Conservation (phyloP, 2,797 vertebrate species). For the Eulemur albifrons region DNA sequence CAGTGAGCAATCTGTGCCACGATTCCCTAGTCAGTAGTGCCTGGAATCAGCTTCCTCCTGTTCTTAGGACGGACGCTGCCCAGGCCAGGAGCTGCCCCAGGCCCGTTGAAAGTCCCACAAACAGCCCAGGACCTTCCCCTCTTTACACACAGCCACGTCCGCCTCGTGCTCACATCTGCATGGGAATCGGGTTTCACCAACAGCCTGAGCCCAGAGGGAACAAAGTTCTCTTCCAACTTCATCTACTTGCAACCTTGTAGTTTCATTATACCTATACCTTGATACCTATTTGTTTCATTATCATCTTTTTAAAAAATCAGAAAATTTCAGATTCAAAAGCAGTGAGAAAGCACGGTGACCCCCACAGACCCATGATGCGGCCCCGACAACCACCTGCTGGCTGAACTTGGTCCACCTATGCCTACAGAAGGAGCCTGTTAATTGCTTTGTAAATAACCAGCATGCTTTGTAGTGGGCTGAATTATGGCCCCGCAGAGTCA, state of each 20-base stretch:
- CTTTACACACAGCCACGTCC: neutral
- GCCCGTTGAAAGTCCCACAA: neutral
- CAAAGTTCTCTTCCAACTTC: neutral
- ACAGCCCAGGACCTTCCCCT: neutral
- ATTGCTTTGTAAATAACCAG: no score
- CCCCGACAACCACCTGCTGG: fast-evolving
- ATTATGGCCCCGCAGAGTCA: neutral
- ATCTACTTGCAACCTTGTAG: no score
- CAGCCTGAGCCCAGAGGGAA: neutral
- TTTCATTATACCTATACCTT: no score
- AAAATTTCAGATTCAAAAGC: neutral
- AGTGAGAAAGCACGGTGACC: neutral
- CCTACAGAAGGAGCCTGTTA: neutral
- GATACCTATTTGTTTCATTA: neutral
- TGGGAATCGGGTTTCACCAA: neutral
- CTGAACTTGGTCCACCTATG: fast-evolving
- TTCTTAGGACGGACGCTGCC: neutral
- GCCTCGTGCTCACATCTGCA: fast-evolving
- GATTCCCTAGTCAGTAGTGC: neutral
- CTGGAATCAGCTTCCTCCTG: fast-evolving
- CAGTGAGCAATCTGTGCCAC: neutral
- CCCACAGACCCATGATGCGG: fast-evolving
- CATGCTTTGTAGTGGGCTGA: fast-evolving
- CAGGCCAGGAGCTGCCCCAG: no score
- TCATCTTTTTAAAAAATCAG: neutral